Evolutionary conservation across 2,888 invertebrate genomes (phyloP), one percentile per base, ranked within the genome.

Genomic region (Malachius bipustulatus): DNA sequence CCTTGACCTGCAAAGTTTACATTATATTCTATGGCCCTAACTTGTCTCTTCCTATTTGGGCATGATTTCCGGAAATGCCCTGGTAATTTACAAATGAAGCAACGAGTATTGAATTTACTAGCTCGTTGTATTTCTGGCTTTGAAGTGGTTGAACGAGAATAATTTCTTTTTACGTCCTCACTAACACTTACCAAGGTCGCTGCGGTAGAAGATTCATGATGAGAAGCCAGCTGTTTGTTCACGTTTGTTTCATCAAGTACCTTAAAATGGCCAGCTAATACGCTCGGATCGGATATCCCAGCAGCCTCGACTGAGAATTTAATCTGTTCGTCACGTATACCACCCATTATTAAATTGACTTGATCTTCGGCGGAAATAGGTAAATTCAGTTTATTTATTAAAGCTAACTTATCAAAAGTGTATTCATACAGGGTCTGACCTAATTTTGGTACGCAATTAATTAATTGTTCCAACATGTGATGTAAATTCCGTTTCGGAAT

Each of bases 341-440:
- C 24, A n/a, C 24, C 24, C 24, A 19, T 19, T 8, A 19, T 19
- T 19, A 19, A 19, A 19, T 19, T 19, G n/a, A 19, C 24, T 19
- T 19, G 6, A 19, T 19, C 24, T 19, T 19, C 24, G 6, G 6
- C n/a, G n/a, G 24, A 8, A 8, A 19, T 8, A 19, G 24, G 24
- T 8, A 19, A 8, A 8, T 19, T 6, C 24, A 19, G 6, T 19
- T 19, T 19, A 8, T 19, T 6, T 8, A 19, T 19, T 19, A 19
- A n/a, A 19, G 24, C 24, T 8, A 19, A 19, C n/a, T 19, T 19
- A 8, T 19, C n/a, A 19, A 19, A 19, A 19, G 6, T 19, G 24
- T 19, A 19, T 19, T 19, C 24, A n/a, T 19, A 19, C 6, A 19
- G 24, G 24, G 24, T 19, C n/a, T 19, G 24, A n/a, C n/a, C n/a